phyloP scores from a whole-genome alignment of 2,113 vertebrate species.

The Semnornis frantzii region DNA sequence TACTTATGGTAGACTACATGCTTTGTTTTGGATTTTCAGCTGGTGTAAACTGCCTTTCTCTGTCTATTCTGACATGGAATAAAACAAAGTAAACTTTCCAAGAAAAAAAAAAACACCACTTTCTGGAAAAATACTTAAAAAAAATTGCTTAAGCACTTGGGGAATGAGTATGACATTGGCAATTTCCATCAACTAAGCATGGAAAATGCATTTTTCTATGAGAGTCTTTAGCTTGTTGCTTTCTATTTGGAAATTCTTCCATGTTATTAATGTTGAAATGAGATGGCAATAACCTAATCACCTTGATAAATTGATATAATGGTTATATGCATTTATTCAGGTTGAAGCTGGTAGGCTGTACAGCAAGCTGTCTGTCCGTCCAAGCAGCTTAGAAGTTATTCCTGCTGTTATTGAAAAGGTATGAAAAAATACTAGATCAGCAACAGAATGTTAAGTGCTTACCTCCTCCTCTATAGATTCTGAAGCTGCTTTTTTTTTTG shows the following conservation, averaged over 20 bases:
- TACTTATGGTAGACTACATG: not conserved
- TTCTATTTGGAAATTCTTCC: not conserved
- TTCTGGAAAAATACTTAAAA: not conserved
- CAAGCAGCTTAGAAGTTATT: conserved; percentile 87
- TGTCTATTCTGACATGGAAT: not conserved
- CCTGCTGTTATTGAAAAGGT: conserved; percentile 94
- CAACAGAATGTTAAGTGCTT: not conserved
- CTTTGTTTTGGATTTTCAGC: not conserved
- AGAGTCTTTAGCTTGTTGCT: not conserved
- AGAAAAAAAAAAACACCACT: not conserved
- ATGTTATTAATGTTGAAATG: not conserved
- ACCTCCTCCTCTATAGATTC: not conserved
- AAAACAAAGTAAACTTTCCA: not conserved
- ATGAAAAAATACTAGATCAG: conserved; percentile 5
- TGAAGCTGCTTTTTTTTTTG: not conserved
- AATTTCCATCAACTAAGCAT: not conserved
- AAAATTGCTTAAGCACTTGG: not conserved
- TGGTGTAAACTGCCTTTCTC: not conserved
- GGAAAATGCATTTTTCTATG: not conserved
- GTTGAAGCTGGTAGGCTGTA: conserved; percentile 94
- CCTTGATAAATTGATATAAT: not conserved
- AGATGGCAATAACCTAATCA: not conserved
- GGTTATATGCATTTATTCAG: conserved; percentile 64
- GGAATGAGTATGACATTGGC: not conserved
- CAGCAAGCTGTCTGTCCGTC: conserved; percentile 90